Conservation (phyloP, 2,797 vertebrate species). For the Manis pentadactyla region DNA sequence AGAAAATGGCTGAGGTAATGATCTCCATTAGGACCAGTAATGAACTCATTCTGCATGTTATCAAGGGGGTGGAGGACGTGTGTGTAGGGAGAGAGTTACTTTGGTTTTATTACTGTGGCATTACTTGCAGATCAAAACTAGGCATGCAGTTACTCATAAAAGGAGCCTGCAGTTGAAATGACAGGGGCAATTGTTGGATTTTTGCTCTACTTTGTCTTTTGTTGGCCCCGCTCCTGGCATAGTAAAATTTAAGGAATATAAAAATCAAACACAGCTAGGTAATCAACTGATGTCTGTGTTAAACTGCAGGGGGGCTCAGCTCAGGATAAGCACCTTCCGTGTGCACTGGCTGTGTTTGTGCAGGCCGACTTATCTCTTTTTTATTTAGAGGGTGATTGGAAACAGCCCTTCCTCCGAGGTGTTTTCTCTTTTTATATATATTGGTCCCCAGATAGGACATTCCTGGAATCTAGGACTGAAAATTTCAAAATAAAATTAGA, state of each 20-base stretch:
- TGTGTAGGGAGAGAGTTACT: neutral
- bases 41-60: conserved; percentile 54
- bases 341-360: neutral
- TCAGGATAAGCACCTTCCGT: neutral
- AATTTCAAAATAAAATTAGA: conserved; percentile 24
- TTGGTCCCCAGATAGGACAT: neutral
- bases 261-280: conserved; percentile 47
- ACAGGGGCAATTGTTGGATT: conserved; percentile 7
- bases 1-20: neutral
- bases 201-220: conserved; percentile 29
- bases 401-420: conserved; percentile 36
- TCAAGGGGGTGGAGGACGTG: neutral
- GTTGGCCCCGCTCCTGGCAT: neutral
- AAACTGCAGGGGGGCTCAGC: conserved; percentile 28
- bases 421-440: conserved; percentile 32
- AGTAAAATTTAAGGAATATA: conserved; percentile 61
- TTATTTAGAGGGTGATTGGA: conserved; percentile 58
- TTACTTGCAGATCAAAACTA: conserved; percentile 52
- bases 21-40: conserved; percentile 3
- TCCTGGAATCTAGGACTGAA: conserved; percentile 26
- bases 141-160: conserved; percentile 36
- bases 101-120: conserved; percentile 35
- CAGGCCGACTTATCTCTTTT: neutral
- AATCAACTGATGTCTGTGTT: conserved; percentile 39
- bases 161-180: conserved; percentile 20